Evolutionary conservation across 2,113 vertebrate genomes (phyloP).

Genomic region (Lagopus leucura): DNA sequence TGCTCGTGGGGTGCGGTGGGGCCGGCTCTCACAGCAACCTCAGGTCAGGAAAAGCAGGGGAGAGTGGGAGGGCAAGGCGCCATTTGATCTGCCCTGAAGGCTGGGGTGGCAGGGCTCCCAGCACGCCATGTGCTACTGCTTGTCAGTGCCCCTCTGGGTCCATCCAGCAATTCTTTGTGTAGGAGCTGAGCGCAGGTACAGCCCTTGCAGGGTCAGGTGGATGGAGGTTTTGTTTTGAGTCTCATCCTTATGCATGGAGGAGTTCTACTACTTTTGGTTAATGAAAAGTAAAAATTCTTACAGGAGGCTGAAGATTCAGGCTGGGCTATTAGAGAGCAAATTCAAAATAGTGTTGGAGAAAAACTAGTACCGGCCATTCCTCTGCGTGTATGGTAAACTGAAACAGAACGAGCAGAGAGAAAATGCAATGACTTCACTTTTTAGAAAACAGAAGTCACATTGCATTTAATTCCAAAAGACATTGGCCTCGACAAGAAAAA

Average conservation of each 20-base stretch:
- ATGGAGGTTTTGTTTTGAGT: background rate
- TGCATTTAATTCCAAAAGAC: background rate
- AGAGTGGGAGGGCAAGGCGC: background rate
- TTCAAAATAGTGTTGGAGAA: background rate
- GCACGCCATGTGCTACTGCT: background rate
- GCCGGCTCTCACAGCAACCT: background rate
- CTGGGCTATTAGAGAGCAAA: background rate
- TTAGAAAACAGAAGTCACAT: background rate
- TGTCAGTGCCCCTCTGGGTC: background rate
- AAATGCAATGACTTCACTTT: slow-evolving; percentile 14
- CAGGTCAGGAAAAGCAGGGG: background rate
- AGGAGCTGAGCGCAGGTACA: background rate
- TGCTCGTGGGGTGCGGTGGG: background rate
- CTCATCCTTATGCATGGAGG: background rate
- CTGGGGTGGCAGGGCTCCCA: background rate
- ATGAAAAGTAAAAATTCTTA: background rate
- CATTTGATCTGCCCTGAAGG: background rate
- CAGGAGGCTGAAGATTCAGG: background rate
- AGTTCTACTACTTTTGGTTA: background rate
- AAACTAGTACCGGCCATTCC: fast-evolving
- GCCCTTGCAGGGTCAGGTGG: background rate
- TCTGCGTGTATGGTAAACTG: background rate
- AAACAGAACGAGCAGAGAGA: background rate
- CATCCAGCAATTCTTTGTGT: background rate
- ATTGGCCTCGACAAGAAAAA: background rate